A percentile compares a stretch with the other conserved stretches of the same genome.
These are phyloP conservation scores for Parochlus steinenii DNA, from an alignment of 2,888 invertebrate genomes.

Conservation along the genomic window DNA sequence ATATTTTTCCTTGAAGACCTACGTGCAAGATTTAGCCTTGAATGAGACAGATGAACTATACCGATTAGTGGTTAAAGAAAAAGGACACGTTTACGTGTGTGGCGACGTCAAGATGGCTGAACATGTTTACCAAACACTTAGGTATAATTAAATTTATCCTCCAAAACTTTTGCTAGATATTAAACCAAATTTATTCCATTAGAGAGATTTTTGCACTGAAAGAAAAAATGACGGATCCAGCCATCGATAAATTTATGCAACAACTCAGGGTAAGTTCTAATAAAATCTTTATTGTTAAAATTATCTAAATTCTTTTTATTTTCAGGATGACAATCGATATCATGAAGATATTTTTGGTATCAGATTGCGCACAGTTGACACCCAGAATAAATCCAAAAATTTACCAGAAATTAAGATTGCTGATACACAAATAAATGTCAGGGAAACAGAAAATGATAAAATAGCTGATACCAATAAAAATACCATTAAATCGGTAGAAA, in stretches of 20 bases:
- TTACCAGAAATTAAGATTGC: slow-evolving; percentile 70
- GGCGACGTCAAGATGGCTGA: slow-evolving; percentile 97
- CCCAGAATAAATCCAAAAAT: slow-evolving; percentile 71
- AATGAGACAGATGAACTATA: slow-evolving; percentile 64
- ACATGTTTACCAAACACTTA: slow-evolving; percentile 81
- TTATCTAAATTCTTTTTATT: slow-evolving; percentile 14
- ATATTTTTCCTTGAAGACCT: slow-evolving; percentile 48
- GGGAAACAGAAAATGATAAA: too few species aligned
- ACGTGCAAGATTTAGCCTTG: slow-evolving; percentile 80
- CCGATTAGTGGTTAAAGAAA: slow-evolving; percentile 54
- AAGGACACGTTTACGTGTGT: slow-evolving; percentile 88
- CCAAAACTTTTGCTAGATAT: slow-evolving; percentile 9
- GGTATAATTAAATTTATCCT: slow-evolving; percentile 47
- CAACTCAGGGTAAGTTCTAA: slow-evolving; percentile 65
- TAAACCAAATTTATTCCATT: slow-evolving; percentile 12
- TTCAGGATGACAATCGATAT: slow-evolving; percentile 82
- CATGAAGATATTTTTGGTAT: slow-evolving; percentile 96
- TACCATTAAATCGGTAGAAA: too few species aligned
- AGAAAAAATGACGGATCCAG: slow-evolving; percentile 58
- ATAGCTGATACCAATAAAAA: too few species aligned
- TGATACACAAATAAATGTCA: too few species aligned
- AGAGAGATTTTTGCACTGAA: slow-evolving; percentile 34
- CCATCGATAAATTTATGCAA: slow-evolving; percentile 74
- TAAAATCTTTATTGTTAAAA: slow-evolving; percentile 15
- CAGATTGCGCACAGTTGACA: slow-evolving; percentile 76